Evolutionary conservation across 2,113 vertebrate species (phyloP), one percentile per base, ranked within the genome.

Genomic region (Hassar affinis): DNA sequence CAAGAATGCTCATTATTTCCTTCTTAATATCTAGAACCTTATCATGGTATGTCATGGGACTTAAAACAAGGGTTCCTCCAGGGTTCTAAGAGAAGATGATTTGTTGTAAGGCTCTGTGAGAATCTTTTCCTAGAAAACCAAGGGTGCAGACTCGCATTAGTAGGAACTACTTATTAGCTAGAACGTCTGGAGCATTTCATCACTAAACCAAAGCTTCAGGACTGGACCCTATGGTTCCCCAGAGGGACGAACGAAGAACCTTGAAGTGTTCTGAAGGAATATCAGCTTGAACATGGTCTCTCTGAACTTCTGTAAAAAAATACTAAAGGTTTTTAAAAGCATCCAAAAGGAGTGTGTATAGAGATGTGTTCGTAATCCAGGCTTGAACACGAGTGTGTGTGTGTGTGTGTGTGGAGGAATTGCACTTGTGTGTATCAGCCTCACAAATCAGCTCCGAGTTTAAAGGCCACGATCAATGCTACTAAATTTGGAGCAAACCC

Each of bases 381-480:
- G 30, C 62, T 35, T 0, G 62, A 6, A 30, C 35, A 30, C 20
- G 15, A 8, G 11, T 30, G 3, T 30, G 66, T 42, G 3, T 69
- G 66, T 69, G 66, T 42, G 38, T 45, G 68, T n/a, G 38, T 71
- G 68, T n/a, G 68, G 45, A 47, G 15, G 25, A 61, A 79, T 79
- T 62, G 78, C 78, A 62, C 56, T 79, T 62, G 22, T 57, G 75
- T 57, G 49, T 22, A 57, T 78, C 35, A 11, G 51, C 75, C 51
- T 57, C 52, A 69, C 20, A 69, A 35, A 69, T 42, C 20, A 42
- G 52, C 18, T 57, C 15, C 1, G 17, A 20, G 27, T 30, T 18
- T 54, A 42, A 57, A 57, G 52, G 75, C 75, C 52, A 78, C 52
- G 6, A 38, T 33, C 12, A 56, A 17, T 6, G 25, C 66, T 78